Conservation (phyloP, 1,140 invertebrate genomes). For the Pogonomyrmex barbatus region DNA sequence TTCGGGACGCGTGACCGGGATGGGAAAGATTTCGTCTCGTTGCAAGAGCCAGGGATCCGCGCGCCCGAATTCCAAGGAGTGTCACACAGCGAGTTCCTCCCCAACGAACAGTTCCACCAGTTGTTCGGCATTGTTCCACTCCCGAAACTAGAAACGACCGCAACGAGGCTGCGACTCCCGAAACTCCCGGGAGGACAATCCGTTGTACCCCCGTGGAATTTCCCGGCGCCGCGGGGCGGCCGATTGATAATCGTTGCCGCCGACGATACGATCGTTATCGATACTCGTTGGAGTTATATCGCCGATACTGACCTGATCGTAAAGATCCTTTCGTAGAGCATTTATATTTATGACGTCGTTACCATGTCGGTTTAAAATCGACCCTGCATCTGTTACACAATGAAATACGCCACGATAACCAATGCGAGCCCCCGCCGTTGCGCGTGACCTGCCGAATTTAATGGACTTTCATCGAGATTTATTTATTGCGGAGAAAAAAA, state of each 20-base stretch:
- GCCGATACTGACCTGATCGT: not conserved
- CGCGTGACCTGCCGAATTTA: conserved; percentile 16
- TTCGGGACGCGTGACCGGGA: conserved; percentile 6
- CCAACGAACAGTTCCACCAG: conserved; percentile 1
- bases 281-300: conserved; percentile 19
- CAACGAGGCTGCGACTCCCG: conserved; percentile 36
- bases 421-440: not conserved
- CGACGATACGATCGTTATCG: conserved; percentile 46
- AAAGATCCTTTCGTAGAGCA: conserved; percentile 19
- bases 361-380: conserved; percentile 43
- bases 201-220: conserved; percentile 36
- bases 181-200: conserved; percentile 48
- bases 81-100: conserved; percentile 2
- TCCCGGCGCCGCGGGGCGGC: conserved; percentile 1
- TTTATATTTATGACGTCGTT: conserved; percentile 57
- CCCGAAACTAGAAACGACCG: conserved; percentile 57
- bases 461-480: conserved; percentile 11
- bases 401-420: conserved; percentile 27
- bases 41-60: conserved; percentile 4
- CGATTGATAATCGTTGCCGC: conserved; percentile 56
- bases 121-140: conserved; percentile 53
- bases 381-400: conserved; percentile 4
- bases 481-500: not conserved
- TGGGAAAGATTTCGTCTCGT: conserved; percentile 18
- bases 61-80: conserved; percentile 19